Evolutionary conservation across 2,797 vertebrate species (phyloP).

Genomic region (Rhynchonycteris naso): DNA sequence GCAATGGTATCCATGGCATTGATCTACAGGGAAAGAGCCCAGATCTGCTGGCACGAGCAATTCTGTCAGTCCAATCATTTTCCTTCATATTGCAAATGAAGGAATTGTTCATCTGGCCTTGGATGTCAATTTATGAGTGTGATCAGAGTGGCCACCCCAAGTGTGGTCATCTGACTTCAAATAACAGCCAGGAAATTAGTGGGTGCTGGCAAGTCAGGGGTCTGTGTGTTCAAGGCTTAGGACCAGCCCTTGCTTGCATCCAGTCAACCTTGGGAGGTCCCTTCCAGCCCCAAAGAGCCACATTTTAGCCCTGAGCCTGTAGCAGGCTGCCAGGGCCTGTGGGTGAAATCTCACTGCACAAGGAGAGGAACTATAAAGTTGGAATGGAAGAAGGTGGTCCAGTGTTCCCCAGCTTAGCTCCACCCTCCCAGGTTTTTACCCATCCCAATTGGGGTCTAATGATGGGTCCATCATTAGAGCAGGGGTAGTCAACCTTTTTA

Average conservation of each 20-base stretch:
- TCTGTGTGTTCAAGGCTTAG: not conserved
- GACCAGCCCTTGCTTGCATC: not conserved
- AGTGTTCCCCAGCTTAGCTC: too few species aligned
- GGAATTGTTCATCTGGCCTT: not conserved
- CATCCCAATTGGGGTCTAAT: not conserved
- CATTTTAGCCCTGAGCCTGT: not conserved
- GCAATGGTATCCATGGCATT: fast-evolving
- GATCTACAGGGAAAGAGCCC: not conserved
- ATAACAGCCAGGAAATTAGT: not conserved
- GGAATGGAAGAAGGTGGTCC: not conserved
- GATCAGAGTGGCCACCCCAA: too few species aligned
- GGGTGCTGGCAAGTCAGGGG: not conserved
- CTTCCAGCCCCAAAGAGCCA: not conserved
- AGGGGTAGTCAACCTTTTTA: too few species aligned
- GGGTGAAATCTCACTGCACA: not conserved
- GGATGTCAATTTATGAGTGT: not conserved
- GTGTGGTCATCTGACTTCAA: not conserved
- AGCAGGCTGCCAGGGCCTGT: not conserved
- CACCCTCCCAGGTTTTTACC: not conserved
- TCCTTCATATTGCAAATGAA: not conserved
- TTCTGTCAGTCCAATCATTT: fast-evolving
- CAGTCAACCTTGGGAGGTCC: not conserved
- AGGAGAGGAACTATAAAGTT: not conserved
- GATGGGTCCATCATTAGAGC: too few species aligned
- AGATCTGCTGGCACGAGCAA: not conserved